Evolutionary conservation across 2,888 invertebrate genomes (phyloP).

Genomic region (Pterostichus niger): DNA sequence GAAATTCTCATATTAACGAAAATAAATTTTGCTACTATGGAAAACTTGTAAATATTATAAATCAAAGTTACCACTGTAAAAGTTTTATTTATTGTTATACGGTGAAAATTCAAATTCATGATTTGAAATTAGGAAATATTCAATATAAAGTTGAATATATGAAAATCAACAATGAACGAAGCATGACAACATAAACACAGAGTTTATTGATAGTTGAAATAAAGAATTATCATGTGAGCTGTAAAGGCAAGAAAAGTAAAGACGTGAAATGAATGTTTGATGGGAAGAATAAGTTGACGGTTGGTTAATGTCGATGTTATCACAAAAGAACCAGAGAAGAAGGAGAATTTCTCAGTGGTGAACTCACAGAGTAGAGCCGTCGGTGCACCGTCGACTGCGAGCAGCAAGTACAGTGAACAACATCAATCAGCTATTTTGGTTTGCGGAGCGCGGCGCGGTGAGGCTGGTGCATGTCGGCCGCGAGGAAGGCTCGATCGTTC

Average conservation of each 20-base stretch:
- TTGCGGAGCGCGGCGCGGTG: conserved; percentile 24
- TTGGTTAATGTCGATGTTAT: conserved; percentile 32
- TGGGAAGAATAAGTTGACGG: conserved; percentile 15
- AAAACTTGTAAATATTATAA: conserved; percentile 17
- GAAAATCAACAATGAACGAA: background rate
- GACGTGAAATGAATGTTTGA: conserved; percentile 17
- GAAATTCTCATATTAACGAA: background rate
- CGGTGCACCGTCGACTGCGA: conserved; percentile 10
- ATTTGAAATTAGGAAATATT: background rate
- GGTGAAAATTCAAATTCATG: background rate
- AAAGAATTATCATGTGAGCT: background rate
- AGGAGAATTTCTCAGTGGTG: conserved; percentile 22
- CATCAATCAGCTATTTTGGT: conserved; percentile 55
- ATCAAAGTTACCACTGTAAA: conserved; percentile 5
- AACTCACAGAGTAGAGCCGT: conserved; percentile 41
- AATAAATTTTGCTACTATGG: background rate
- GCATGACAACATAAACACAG: background rate
- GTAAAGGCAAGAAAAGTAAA: conserved; percentile 1
- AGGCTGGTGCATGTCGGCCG: too few relatives aligned
- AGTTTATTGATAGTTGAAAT: background rate
- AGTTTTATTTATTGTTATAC: background rate
- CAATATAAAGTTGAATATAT: background rate
- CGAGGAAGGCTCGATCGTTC: conserved; percentile 46
- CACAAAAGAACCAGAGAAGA: conserved; percentile 17
- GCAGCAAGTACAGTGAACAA: background rate